Conservation (phyloP, 2,113 vertebrate species). For the Anguilla rostrata region DNA sequence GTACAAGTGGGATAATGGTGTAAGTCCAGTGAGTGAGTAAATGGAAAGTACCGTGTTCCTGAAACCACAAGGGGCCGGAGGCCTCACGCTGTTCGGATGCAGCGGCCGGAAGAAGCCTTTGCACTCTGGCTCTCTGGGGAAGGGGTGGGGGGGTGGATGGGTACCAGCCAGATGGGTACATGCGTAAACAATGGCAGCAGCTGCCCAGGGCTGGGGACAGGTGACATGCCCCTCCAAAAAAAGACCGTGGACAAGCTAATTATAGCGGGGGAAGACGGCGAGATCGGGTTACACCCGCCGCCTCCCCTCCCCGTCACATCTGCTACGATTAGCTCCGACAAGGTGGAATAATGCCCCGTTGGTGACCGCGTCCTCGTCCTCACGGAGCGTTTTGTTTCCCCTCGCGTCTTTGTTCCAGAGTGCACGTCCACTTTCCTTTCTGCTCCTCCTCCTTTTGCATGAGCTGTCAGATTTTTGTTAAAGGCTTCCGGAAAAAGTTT, state of each 20-base stretch:
- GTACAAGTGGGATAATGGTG: neutral
- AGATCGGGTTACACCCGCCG: conserved; percentile 57
- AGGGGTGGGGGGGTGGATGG: neutral
- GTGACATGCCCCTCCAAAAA: conserved; percentile 59
- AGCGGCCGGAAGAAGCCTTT: neutral
- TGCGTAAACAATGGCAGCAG: conserved; percentile 66
- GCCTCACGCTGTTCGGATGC: neutral
- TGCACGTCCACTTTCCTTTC: neutral
- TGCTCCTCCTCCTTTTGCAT: neutral
- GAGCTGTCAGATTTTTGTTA: neutral
- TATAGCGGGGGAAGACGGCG: conserved; percentile 51
- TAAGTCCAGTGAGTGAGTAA: neutral
- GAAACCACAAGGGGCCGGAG: neutral
- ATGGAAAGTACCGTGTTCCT: neutral
- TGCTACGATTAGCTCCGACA: conserved; percentile 64
- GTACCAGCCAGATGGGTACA: conserved; percentile 58
- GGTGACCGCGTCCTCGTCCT: neutral
- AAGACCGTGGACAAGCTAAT: conserved; percentile 58
- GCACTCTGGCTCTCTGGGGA: neutral
- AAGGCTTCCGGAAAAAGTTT: neutral
- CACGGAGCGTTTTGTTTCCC: neutral
- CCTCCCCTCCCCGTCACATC: conserved; percentile 48
- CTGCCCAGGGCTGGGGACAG: conserved; percentile 66
- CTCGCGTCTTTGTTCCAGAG: neutral
- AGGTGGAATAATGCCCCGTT: conserved; percentile 28